These are phyloP conservation scores for Aphaenogaster rudis DNA, from an alignment of 1,140 invertebrate genomes.

Conservation along the genomic window DNA sequence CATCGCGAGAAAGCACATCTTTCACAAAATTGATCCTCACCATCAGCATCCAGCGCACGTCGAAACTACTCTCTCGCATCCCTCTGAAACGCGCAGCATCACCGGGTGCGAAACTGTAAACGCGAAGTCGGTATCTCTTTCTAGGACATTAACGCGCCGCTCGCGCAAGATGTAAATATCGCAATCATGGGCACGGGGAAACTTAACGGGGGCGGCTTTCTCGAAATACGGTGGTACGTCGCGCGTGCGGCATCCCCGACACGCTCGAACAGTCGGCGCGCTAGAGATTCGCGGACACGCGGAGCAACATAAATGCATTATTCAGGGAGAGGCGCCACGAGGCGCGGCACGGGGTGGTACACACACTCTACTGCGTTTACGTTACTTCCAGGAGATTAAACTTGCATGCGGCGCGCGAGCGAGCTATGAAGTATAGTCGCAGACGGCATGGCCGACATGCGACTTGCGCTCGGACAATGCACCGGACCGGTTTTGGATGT, in stretches of 20 bases:
- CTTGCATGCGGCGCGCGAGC: constrained; percentile 81
- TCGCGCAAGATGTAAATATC: constrained; percentile 54
- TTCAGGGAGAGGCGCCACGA: constrained; percentile 68
- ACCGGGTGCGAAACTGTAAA: not conserved
- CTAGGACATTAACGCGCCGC: constrained; percentile 44
- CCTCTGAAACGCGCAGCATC: constrained; percentile 9
- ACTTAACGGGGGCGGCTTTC: constrained; percentile 23
- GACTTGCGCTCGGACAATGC: constrained; percentile 82
- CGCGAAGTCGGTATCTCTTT: constrained; percentile 45
- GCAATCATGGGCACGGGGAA: constrained; percentile 41
- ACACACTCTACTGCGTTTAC: constrained; percentile 78
- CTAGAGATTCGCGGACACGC: constrained; percentile 80
- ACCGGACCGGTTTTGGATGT: constrained; percentile 66
- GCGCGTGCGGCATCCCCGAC: constrained; percentile 56
- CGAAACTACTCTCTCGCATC: not conserved
- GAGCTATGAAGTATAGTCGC: constrained; percentile 82
- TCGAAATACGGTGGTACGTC: constrained; percentile 37
- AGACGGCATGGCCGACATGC: constrained; percentile 78
- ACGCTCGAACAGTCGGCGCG: constrained; percentile 76
- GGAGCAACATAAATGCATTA: constrained; percentile 81
- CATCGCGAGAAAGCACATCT: constrained; percentile 20
- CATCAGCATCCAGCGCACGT: constrained; percentile 24
- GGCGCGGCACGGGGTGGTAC: constrained; percentile 51
- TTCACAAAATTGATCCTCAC: constrained; percentile 26
- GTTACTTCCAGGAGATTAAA: constrained; percentile 85